A percentile compares a stretch with the other conserved stretches of the same genome.
phyloP scores from a whole-genome alignment of 2,797 vertebrate species.

The Brachyrhaphis roseni region DNA sequence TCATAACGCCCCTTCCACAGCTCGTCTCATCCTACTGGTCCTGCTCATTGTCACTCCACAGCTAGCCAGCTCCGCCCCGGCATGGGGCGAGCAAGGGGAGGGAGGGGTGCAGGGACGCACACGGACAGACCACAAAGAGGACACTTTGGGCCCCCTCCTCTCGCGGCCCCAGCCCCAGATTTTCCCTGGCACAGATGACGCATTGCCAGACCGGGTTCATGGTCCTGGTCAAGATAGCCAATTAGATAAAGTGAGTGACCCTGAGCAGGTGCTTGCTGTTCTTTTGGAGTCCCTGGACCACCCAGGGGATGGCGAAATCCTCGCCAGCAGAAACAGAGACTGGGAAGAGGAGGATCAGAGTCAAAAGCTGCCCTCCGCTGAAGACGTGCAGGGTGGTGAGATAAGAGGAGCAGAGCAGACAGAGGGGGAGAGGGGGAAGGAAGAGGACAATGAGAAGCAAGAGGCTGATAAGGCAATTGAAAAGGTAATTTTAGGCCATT shows the following conservation, averaged over 20 bases:
- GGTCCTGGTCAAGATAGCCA: slow-evolving; percentile 70
- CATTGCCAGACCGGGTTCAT: slow-evolving; percentile 51
- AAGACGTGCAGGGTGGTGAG: slow-evolving; percentile 56
- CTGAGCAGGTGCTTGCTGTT: slow-evolving; percentile 82
- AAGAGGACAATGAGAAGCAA: slow-evolving; percentile 41
- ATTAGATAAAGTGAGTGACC: slow-evolving; percentile 78
- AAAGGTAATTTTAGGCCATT: slow-evolving; percentile 67
- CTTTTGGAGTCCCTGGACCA: slow-evolving; percentile 85
- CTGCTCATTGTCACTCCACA: slow-evolving; percentile 81
- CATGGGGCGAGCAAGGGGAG: slow-evolving; percentile 67
- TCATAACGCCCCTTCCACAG: slow-evolving; percentile 81
- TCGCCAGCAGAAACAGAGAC: slow-evolving; percentile 52
- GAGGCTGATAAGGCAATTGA: slow-evolving; percentile 70
- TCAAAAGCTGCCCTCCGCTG: slow-evolving; percentile 49
- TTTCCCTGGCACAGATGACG: slow-evolving; percentile 51
- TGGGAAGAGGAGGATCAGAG: slow-evolving; percentile 62
- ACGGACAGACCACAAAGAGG: slow-evolving; percentile 71
- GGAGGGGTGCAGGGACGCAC: slow-evolving; percentile 78
- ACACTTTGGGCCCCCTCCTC: slow-evolving; percentile 67
- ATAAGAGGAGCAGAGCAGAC: slow-evolving; percentile 62
- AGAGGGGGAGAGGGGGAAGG: slow-evolving; percentile 50
- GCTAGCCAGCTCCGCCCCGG: slow-evolving; percentile 78
- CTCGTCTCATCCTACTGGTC: slow-evolving; percentile 82
- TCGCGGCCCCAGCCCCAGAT: slow-evolving; percentile 54
- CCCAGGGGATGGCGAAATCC: slow-evolving; percentile 52